phyloP scores from a whole-genome alignment of 2,888 invertebrate genomes.

The Limnephilus lunatus region DNA sequence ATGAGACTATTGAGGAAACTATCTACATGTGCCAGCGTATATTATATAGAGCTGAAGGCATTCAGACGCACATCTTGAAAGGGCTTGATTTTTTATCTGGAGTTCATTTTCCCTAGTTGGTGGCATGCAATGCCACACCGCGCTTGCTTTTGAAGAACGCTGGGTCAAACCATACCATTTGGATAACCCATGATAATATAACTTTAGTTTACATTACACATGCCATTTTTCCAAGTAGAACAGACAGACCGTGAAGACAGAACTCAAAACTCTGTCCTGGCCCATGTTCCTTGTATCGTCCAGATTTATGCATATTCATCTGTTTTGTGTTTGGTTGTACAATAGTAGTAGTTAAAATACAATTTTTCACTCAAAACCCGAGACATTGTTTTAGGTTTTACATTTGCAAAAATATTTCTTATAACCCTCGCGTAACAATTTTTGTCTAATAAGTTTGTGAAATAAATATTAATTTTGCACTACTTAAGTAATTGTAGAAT shows the following conservation, averaged over 20 bases:
- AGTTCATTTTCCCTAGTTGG: no score
- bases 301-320: background rate
- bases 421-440: background rate
- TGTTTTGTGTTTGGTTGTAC: background rate
- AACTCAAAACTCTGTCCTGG: background rate
- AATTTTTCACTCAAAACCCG: background rate
- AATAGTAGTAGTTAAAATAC: background rate
- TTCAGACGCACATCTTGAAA: no score
- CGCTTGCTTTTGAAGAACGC: no score
- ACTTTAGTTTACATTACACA: background rate
- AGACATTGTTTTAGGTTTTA: background rate
- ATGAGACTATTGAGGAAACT: conserved; percentile 7
- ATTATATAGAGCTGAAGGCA: background rate
- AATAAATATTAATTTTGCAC: background rate
- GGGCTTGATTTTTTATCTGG: no score
- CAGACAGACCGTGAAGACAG: no score
- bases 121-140: no score
- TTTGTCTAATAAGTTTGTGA: background rate
- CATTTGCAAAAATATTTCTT: background rate
- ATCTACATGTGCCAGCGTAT: background rate
- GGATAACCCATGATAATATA: background rate
- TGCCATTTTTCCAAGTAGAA: background rate
- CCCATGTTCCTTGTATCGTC: background rate
- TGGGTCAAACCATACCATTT: background rate
- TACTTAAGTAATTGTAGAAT: background rate